These are phyloP conservation scores for Mycalesis mineus DNA, from an alignment of 2,888 invertebrate species.

Conservation along the genomic window DNA sequence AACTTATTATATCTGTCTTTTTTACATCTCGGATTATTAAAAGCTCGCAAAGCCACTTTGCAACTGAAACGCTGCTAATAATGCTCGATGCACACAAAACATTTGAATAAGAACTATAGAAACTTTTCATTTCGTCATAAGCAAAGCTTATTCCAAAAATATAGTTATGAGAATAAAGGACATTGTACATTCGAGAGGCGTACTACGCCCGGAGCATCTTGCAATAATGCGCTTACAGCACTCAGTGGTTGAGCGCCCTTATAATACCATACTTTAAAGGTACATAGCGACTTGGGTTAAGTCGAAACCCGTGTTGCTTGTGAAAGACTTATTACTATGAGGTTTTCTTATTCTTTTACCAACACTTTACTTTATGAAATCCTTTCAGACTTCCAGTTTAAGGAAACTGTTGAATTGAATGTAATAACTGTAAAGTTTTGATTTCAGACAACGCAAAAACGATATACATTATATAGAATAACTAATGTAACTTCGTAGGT, in stretches of 20 bases:
- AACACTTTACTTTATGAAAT: constrained; percentile 19
- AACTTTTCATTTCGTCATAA: constrained; percentile 57
- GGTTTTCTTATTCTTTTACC: constrained; percentile 41
- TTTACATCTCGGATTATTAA: no score
- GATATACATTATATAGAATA: no score
- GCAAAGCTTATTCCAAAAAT: constrained; percentile 63
- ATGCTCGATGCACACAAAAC: no score
- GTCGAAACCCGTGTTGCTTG: constrained; percentile 64
- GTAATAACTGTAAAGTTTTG: no score
- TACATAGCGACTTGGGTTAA: constrained; percentile 58
- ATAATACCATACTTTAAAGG: constrained; percentile 63
- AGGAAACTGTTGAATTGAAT: no score
- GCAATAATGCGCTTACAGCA: constrained; percentile 72
- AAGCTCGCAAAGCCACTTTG: no score
- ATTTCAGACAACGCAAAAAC: no score
- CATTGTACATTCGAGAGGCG: constrained; percentile 69
- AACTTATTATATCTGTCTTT: no score
- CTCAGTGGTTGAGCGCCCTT: constrained; percentile 58
- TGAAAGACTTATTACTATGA: constrained; percentile 33
- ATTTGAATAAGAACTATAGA: constrained; percentile 43
- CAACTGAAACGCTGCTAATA: no score
- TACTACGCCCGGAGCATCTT: constrained; percentile 49
- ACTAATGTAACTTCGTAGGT: no score
- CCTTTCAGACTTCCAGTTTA: constrained; percentile 19
- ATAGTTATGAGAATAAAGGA: constrained; percentile 58